These are phyloP conservation scores for Bolinopsis microptera DNA, from an alignment of 37 sponge, comb jelly and placozoan genomes.

Conservation along the genomic window DNA sequence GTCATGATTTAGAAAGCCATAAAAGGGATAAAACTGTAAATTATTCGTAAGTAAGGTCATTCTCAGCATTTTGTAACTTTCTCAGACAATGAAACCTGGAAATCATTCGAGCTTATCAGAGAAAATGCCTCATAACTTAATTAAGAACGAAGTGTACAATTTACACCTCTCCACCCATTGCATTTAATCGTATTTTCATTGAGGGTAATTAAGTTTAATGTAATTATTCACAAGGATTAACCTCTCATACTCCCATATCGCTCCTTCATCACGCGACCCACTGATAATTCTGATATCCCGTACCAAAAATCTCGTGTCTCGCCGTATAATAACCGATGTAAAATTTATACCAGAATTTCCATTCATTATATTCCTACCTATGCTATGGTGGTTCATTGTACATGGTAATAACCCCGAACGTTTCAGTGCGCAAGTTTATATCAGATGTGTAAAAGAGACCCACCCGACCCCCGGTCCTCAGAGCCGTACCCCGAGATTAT, in stretches of 20 bases:
- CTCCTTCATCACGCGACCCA: too few species aligned
- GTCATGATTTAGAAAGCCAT: too few species aligned
- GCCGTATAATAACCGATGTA: too few species aligned
- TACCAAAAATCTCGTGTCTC: too few species aligned
- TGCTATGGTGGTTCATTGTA: too few species aligned
- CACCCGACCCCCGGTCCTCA: neutral
- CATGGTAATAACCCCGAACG: too few species aligned
- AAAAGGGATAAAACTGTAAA: neutral
- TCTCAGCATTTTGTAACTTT: neutral
- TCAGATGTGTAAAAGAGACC: constrained; percentile 41
- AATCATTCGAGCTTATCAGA: neutral
- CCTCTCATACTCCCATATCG: too few species aligned
- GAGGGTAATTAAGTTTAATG: neutral
- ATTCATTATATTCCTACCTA: too few species aligned
- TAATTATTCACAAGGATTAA: neutral
- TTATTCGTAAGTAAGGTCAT: neutral
- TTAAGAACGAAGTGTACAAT: neutral
- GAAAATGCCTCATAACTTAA: neutral
- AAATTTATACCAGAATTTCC: too few species aligned
- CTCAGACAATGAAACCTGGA: neutral
- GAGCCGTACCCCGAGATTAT: neutral
- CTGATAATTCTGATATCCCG: too few species aligned
- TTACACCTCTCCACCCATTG: neutral
- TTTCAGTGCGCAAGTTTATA: constrained; percentile 6
- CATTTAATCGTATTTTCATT: neutral